Evolutionary conservation across 2,113 vertebrate genomes (phyloP).

Genomic region (Pelecanoides urinatrix): DNA sequence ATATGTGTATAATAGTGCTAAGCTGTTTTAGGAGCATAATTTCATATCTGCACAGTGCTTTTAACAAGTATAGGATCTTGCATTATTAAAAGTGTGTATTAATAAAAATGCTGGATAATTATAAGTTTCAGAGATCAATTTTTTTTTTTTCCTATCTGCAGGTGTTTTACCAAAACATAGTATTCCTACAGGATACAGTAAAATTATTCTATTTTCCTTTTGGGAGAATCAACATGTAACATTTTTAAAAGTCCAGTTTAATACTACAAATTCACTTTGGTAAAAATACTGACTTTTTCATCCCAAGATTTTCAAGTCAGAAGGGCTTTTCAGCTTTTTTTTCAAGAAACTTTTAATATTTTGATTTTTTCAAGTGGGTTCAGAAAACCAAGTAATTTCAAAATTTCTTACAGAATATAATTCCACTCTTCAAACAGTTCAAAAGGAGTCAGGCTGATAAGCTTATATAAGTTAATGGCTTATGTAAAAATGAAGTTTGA

Average conservation of each 20-base stretch:
- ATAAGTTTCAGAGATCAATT: neutral
- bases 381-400: conserved; percentile 5
- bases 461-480: conserved; percentile 16
- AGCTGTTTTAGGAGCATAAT: neutral
- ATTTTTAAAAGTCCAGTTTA: neutral
- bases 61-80: neutral
- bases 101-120: neutral
- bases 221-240: neutral
- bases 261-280: neutral
- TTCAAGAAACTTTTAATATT: neutral
- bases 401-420: neutral
- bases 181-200: neutral
- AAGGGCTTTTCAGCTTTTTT: neutral
- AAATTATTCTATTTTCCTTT: neutral
- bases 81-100: neutral
- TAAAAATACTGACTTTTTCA: neutral
- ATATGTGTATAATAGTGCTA: neutral
- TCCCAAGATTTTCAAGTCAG: neutral
- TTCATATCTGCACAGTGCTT: neutral
- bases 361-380: neutral
- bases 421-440: conserved; percentile 5
- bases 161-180: neutral
- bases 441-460: conserved; percentile 23
- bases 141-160: neutral
- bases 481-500: conserved; percentile 37